Evolutionary conservation across 2,797 vertebrate species (phyloP).

Genomic region (Gorsachius magnificus): DNA sequence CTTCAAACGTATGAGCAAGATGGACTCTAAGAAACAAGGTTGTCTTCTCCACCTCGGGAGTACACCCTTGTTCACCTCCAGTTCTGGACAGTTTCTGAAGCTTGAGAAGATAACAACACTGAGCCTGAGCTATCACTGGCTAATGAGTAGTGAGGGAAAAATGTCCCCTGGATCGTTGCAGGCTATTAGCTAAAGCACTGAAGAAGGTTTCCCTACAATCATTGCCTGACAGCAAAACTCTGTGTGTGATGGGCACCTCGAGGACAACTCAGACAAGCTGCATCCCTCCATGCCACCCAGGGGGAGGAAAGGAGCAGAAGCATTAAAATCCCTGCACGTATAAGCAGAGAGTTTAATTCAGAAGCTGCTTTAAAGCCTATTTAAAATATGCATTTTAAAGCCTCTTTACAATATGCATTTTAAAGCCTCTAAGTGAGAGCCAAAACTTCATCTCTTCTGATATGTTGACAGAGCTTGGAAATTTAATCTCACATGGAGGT

Average conservation of each 20-base stretch:
- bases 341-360: background rate
- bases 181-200: background rate
- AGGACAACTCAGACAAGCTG: background rate
- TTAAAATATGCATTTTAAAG: background rate
- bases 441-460: background rate
- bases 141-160: background rate
- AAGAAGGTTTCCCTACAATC: background rate
- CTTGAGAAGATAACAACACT: background rate
- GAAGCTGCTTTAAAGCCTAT: background rate
- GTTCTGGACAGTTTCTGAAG: background rate
- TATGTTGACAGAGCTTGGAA: constrained; percentile 14
- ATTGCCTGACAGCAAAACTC: background rate
- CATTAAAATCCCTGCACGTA: background rate
- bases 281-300: background rate
- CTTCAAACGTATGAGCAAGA: background rate
- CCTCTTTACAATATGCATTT: background rate
- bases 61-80: background rate
- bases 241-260: background rate
- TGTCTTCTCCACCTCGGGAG: background rate
- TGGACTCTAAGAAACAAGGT: background rate
- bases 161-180: background rate
- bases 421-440: background rate
- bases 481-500: background rate
- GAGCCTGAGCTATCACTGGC: background rate
- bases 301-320: background rate